These are phyloP conservation scores for Escarpia spicata DNA, from an alignment of 2,888 invertebrate genomes.

Conservation along the genomic window DNA sequence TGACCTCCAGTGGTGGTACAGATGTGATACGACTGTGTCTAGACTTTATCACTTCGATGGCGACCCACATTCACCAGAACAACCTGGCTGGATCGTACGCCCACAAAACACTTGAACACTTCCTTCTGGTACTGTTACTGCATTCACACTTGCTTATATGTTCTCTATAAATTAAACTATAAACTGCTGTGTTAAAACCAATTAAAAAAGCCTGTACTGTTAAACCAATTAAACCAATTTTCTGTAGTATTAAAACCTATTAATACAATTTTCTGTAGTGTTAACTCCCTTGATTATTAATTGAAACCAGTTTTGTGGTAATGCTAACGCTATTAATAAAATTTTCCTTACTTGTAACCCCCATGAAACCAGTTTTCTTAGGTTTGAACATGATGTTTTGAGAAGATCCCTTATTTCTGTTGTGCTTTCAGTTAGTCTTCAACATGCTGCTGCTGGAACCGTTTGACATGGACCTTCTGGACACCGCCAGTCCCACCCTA, in stretches of 20 bases:
- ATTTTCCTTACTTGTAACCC: neutral
- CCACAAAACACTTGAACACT: slow-evolving; percentile 50
- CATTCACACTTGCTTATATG: no score
- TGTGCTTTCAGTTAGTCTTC: slow-evolving; percentile 72
- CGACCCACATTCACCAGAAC: slow-evolving; percentile 50
- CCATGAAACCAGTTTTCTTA: neutral
- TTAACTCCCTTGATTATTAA: no score
- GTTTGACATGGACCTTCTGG: slow-evolving; percentile 74
- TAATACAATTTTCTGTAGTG: no score
- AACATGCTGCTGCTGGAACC: slow-evolving; percentile 74
- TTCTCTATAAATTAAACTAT: no score
- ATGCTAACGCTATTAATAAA: slow-evolving; percentile 30
- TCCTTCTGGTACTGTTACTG: slow-evolving; percentile 52
- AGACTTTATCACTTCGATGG: slow-evolving; percentile 55
- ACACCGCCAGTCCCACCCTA: slow-evolving; percentile 72
- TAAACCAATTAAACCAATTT: neutral
- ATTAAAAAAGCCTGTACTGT: neutral
- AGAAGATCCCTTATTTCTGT: neutral
- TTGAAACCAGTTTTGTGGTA: no score
- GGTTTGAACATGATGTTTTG: neutral
- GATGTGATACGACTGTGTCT: slow-evolving; percentile 57
- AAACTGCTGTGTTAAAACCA: neutral
- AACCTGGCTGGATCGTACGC: slow-evolving; percentile 41
- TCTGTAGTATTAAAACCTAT: no score
- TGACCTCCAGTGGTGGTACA: slow-evolving; percentile 41